Evolutionary conservation across 2,797 vertebrate species (phyloP), one percentile per base, ranked within the genome.

Genomic region (Miichthys miiuy): DNA sequence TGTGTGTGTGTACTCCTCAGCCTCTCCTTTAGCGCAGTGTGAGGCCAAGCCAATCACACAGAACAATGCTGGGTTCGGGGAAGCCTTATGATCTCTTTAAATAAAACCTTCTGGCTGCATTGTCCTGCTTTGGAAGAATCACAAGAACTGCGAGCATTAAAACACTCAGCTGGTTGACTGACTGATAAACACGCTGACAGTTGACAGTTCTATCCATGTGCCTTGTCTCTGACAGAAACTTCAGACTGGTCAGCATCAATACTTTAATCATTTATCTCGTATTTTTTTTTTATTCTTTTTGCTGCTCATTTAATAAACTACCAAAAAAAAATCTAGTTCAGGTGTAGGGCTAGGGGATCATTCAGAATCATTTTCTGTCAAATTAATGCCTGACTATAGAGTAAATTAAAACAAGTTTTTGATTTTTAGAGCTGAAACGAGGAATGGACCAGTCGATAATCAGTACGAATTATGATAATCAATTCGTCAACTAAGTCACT

Each of bases 71-170:
- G 72, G 77, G 80, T 88, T 81, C 61, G 12, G 71, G 76, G 80
- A 89, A 86, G 78, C 85, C 70, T 46, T 89, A 81, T 89, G 91
- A 93, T 90, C 86, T 86, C 67, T 88, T 89, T 79, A 86, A 89
- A 89, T 78, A 80, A 81, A 78, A 58, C 61, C 84, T 64, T 72
- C 75, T 21, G 21, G 41, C 77, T 66, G 60, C 68, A 76, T 88
- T 77, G 82, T 87, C 75, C 34, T 87, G 41, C 46, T 68, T n/a
- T 5, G 58, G 70, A 69, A 61, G 68, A 77, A 72, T 79, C 56
- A 48, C 16, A 38, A 68, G 69, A 72, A 52, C 46, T 12, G 64
- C 51, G 70, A 72, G 68, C 20, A 38, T 71, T 63, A 25, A 82
- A 75, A 74, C 74, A 25, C 81, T 82, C 71, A 4, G 57, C 61